A percentile compares a stretch with the other conserved stretches of the same genome.
Evolutionary conservation across 1,140 invertebrate species (phyloP).

Genomic region (Cydia splendana): DNA sequence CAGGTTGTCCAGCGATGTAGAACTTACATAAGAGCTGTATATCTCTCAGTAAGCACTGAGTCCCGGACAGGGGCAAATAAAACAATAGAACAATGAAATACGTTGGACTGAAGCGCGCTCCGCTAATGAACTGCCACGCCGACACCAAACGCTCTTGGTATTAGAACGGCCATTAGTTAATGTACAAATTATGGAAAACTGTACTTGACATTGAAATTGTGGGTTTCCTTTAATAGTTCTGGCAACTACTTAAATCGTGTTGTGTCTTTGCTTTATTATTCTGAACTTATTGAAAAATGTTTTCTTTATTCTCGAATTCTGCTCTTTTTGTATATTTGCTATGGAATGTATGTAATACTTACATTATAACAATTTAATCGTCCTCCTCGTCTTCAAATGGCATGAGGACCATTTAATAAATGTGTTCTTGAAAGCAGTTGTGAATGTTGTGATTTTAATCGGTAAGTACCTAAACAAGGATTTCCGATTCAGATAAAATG

Average conservation of each 20-base stretch:
- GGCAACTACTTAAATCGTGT: not conserved
- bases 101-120: conserved; percentile 48
- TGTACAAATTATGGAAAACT: conserved; percentile 36
- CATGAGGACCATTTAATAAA: not conserved
- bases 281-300: too few relatives aligned
- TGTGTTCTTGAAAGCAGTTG: not conserved
- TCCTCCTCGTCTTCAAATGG: too few relatives aligned
- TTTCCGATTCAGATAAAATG: not conserved
- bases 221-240: not conserved
- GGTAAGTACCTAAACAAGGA: not conserved
- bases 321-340: not conserved
- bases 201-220: conserved; percentile 2
- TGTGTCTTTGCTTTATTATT: too few relatives aligned
- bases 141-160: conserved; percentile 43
- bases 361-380: too few relatives aligned
- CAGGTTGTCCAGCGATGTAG: conserved; percentile 42
- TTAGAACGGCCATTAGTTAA: conserved; percentile 44
- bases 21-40: conserved; percentile 42
- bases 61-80: conserved; percentile 51
- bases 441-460: not conserved
- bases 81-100: conserved; percentile 61
- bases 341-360: not conserved
- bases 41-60: conserved; percentile 50
- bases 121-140: conserved; percentile 51
- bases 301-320: not conserved